phyloP scores from a whole-genome alignment of 2,888 invertebrate species.

The Scaptomyza caliginosa region DNA sequence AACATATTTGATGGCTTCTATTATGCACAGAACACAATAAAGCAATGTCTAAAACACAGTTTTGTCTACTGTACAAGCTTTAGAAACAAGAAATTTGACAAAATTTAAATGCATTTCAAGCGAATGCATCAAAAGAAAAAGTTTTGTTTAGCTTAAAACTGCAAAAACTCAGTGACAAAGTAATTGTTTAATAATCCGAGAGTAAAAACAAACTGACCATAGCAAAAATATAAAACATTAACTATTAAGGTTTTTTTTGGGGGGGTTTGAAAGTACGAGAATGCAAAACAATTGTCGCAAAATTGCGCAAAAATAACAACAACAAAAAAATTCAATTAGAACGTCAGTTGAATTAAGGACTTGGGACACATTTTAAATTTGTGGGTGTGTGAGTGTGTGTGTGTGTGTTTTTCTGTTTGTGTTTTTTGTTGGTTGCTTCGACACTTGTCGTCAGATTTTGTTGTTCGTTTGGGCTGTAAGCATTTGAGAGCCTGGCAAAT shows the following conservation, averaged over 20 bases:
- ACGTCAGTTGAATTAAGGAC: slow-evolving; percentile 52
- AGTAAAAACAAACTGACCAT: slow-evolving; percentile 1
- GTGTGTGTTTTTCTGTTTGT: slow-evolving; percentile 7
- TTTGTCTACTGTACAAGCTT: background rate
- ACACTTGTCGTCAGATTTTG: slow-evolving; percentile 33
- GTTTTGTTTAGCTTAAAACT: background rate
- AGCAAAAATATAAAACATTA: slow-evolving; percentile 14
- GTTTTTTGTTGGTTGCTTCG: background rate
- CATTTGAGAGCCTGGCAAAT: slow-evolving; percentile 48
- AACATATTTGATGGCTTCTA: background rate
- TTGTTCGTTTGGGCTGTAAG: slow-evolving; percentile 9
- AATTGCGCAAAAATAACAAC: slow-evolving; percentile 51
- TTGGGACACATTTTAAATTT: slow-evolving; percentile 55
- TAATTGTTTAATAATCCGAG: slow-evolving; percentile 5
- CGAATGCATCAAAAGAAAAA: background rate
- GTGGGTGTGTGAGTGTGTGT: background rate
- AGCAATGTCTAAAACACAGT: background rate
- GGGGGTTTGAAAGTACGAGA: background rate
- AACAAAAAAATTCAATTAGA: slow-evolving; percentile 60
- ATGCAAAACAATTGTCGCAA: slow-evolving; percentile 46
- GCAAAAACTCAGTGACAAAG: background rate
- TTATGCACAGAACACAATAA: background rate
- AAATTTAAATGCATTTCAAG: slow-evolving; percentile 4
- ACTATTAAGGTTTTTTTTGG: slow-evolving; percentile 12
- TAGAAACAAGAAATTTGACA: background rate